These are phyloP conservation scores for Elachura formosa DNA, from an alignment of 2,113 vertebrate genomes.

Conservation along the genomic window DNA sequence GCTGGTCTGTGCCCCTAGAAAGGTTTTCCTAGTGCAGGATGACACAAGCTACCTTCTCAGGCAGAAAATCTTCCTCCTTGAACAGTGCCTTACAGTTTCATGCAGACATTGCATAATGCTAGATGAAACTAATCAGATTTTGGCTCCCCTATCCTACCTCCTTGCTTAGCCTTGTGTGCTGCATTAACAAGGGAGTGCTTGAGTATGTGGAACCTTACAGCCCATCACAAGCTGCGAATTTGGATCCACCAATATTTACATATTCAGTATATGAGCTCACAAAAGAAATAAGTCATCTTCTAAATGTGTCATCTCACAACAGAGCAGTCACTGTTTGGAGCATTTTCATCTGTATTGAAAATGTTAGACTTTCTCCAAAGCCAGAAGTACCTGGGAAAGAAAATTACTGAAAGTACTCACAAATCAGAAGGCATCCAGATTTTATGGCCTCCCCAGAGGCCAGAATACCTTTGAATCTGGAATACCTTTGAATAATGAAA, in stretches of 20 bases:
- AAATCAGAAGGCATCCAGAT: neutral
- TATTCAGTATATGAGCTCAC: neutral
- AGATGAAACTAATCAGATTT: neutral
- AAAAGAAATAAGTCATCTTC: neutral
- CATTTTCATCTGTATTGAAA: neutral
- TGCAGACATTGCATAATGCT: neutral
- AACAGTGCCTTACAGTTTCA: neutral
- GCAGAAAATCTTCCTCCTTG: neutral
- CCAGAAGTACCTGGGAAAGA: neutral
- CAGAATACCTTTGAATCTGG: too few relatives aligned
- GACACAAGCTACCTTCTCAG: neutral
- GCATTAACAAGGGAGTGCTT: neutral
- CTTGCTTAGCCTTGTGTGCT: neutral
- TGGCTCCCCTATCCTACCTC: neutral
- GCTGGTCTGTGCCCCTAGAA: neutral
- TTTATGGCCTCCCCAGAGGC: neutral
- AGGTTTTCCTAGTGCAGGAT: neutral
- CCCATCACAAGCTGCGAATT: neutral
- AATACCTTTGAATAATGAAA: constrained; percentile 1
- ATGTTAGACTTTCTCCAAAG: neutral
- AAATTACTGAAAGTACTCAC: neutral
- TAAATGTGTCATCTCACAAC: neutral
- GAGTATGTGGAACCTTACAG: neutral
- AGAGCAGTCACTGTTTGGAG: neutral
- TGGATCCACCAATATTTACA: neutral